Conservation (phyloP, 2,888 invertebrate genomes). For the Sphaerophoria taeniata region DNA sequence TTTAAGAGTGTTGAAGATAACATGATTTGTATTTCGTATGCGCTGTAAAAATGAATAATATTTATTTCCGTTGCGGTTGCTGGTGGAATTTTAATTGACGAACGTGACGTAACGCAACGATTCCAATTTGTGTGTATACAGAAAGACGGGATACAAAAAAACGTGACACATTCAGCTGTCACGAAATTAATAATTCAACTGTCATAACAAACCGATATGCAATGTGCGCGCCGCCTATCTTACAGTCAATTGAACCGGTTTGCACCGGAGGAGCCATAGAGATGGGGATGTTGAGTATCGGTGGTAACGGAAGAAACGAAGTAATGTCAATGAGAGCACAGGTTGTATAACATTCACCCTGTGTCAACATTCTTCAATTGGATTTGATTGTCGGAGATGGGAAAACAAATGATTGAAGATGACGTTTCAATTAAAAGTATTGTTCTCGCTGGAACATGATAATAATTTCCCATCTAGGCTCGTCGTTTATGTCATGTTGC, state of each 20-base stretch:
- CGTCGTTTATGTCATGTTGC: slow-evolving; percentile 11
- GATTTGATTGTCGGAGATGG: slow-evolving; percentile 51
- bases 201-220: slow-evolving; percentile 42
- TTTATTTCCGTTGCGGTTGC: slow-evolving; percentile 62
- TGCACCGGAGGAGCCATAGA: slow-evolving; percentile 16
- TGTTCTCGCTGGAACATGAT: slow-evolving; percentile 11
- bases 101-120: slow-evolving; percentile 52
- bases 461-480: background rate
- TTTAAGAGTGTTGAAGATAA: slow-evolving; percentile 18
- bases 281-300: slow-evolving; percentile 44
- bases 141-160: background rate
- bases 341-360: slow-evolving; percentile 64
- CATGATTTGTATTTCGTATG: slow-evolving; percentile 59
- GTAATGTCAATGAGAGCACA: slow-evolving; percentile 53
- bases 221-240: background rate
- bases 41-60: slow-evolving; percentile 64
- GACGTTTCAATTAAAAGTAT: slow-evolving; percentile 69
- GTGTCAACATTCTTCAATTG: slow-evolving; percentile 62
- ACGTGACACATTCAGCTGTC: slow-evolving; percentile 50
- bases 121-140: background rate
- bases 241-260: slow-evolving; percentile 40
- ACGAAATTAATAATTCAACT: slow-evolving; percentile 45
- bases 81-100: slow-evolving; percentile 53
- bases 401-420: slow-evolving; percentile 53
- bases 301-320: too few species aligned